Evolutionary conservation across 1,140 invertebrate species (phyloP).

Genomic region (Aphaenogaster ashmeadi): DNA sequence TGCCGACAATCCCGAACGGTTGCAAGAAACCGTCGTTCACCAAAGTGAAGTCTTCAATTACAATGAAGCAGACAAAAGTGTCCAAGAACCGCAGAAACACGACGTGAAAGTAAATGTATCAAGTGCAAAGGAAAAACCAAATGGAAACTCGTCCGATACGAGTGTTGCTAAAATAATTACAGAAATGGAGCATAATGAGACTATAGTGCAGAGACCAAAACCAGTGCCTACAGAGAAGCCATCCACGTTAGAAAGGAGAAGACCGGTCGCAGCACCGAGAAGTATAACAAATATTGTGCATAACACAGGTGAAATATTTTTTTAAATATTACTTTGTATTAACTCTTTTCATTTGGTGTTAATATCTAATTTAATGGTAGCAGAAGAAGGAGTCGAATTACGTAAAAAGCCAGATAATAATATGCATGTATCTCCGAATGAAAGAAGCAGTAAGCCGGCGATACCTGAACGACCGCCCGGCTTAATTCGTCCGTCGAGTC

Average conservation of each 20-base stretch:
- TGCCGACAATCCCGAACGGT: slow-evolving; percentile 39
- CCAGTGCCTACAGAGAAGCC: slow-evolving; percentile 81
- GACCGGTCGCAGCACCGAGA: slow-evolving; percentile 87
- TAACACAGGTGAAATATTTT: slow-evolving; percentile 61
- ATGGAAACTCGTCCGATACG: slow-evolving; percentile 38
- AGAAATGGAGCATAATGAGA: slow-evolving; percentile 72
- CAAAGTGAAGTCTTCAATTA: slow-evolving; percentile 57
- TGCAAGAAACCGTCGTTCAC: slow-evolving; percentile 23
- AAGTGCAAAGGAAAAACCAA: slow-evolving; percentile 41
- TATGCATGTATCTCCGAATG: slow-evolving; percentile 49
- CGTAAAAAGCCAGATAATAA: slow-evolving; percentile 82
- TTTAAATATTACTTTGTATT: slow-evolving; percentile 19
- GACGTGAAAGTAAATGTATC: slow-evolving; percentile 56
- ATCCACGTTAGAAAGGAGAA: slow-evolving; percentile 82
- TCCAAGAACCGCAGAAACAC: slow-evolving; percentile 65
- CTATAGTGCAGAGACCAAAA: slow-evolving; percentile 73
- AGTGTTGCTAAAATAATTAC: slow-evolving; percentile 59
- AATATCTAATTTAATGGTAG: not conserved
- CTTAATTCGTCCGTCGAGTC: slow-evolving; percentile 88
- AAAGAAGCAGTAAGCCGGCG: slow-evolving; percentile 89
- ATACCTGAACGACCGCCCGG: slow-evolving; percentile 91
- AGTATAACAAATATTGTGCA: slow-evolving; percentile 84
- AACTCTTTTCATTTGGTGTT: not conserved
- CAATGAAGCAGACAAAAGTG: slow-evolving; percentile 69
- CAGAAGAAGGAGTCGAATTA: slow-evolving; percentile 83